phyloP scores from a whole-genome alignment of 2,797 vertebrate genomes.

The Falco peregrinus region DNA sequence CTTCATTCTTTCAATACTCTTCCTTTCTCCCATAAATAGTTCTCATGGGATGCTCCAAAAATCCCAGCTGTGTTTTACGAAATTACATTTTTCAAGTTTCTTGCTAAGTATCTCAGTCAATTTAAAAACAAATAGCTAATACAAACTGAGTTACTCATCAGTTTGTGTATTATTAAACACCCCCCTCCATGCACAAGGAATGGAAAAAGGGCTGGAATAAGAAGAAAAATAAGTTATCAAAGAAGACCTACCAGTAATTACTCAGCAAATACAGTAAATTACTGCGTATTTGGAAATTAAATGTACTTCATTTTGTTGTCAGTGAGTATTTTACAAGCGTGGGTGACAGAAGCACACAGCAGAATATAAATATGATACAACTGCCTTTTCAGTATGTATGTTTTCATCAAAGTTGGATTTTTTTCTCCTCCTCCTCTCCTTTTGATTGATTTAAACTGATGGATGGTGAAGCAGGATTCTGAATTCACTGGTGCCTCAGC shows the following conservation, averaged over 20 bases:
- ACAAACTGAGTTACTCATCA: neutral
- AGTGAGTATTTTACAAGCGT: slow-evolving; percentile 15
- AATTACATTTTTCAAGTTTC: neutral
- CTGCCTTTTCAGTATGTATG: neutral
- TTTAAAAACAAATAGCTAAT: neutral
- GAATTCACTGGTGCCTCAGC: neutral
- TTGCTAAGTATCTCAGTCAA: neutral
- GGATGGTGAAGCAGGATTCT: neutral
- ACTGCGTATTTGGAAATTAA: slow-evolving; percentile 11
- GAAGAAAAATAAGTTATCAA: neutral
- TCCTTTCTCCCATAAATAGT: neutral
- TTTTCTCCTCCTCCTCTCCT: neutral
- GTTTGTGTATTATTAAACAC: neutral
- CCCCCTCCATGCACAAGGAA: neutral
- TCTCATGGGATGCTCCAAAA: neutral
- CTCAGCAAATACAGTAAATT: slow-evolving; percentile 10
- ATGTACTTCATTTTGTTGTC: slow-evolving; percentile 23
- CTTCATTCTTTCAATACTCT: neutral
- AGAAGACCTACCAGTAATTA: neutral
- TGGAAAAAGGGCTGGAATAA: neutral
- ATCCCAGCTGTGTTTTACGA: neutral
- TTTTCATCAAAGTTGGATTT: neutral
- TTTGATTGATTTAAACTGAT: slow-evolving; percentile 26
- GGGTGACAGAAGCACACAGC: neutral
- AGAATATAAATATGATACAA: slow-evolving; percentile 41